Evolutionary conservation across 35 echinoderm and acorn worm species (phyloP).

Genomic region (Patiria miniata): DNA sequence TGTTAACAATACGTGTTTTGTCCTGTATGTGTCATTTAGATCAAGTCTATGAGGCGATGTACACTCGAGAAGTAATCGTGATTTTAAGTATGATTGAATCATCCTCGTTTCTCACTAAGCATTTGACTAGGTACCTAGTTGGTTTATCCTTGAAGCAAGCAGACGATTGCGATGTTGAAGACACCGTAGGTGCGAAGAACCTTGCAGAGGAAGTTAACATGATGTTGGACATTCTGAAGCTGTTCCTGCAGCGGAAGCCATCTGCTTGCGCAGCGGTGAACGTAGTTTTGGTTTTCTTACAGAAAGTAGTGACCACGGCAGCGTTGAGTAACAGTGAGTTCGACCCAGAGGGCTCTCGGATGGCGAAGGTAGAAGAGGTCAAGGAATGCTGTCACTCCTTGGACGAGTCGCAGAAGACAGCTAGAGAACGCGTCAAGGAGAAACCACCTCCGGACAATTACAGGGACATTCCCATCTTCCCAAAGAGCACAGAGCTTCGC

Average conservation of each 20-base stretch:
- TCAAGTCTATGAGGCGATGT: too few species aligned
- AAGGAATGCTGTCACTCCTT: background rate
- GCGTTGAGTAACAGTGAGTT: slow-evolving; percentile 19
- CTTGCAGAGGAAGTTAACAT: background rate
- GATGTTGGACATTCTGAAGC: background rate
- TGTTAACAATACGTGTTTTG: too few species aligned
- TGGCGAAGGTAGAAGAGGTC: background rate
- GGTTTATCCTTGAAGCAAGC: background rate
- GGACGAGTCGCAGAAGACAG: slow-evolving; percentile 7
- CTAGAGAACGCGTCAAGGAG: background rate
- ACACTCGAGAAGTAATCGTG: too few species aligned
- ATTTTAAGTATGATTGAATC: slow-evolving; percentile 2
- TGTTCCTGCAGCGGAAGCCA: slow-evolving; percentile 39
- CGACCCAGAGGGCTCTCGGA: slow-evolving; percentile 14
- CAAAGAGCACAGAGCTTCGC: slow-evolving; percentile 30
- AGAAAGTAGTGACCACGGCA: slow-evolving; percentile 36
- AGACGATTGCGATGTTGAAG: background rate
- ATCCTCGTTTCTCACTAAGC: background rate
- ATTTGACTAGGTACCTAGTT: slow-evolving; percentile 1
- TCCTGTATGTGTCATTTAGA: too few species aligned
- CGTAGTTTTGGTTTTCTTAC: slow-evolving; percentile 48
- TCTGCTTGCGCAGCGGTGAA: slow-evolving; percentile 43
- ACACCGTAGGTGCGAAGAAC: background rate
- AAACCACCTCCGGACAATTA: slow-evolving; percentile 75
- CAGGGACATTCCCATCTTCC: slow-evolving; percentile 55